These are phyloP conservation scores for Limonius californicus DNA, from an alignment of 1,140 invertebrate species.

Conservation along the genomic window DNA sequence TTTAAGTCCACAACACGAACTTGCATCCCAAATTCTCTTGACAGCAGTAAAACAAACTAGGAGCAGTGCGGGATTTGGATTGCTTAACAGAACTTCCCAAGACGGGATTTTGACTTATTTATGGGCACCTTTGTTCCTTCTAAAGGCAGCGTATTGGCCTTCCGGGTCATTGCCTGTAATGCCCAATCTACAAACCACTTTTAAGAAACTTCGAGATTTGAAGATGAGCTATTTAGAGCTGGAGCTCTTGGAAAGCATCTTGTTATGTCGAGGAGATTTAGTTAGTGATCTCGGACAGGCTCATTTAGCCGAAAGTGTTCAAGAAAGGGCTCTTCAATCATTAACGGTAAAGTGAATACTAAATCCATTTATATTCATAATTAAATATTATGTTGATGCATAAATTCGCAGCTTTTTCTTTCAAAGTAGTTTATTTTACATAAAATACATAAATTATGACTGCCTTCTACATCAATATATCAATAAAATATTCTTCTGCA, in stretches of 20 bases:
- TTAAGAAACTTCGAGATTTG: conserved; percentile 44
- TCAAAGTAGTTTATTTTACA: neutral
- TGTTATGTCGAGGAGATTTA: conserved; percentile 56
- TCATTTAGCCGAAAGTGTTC: conserved; percentile 27
- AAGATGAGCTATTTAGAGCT: conserved; percentile 56
- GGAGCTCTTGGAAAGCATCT: conserved; percentile 59
- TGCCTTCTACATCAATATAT: too few relatives aligned
- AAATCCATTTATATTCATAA: conserved; percentile 28
- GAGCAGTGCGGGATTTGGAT: conserved; percentile 49
- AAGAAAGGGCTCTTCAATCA: conserved; percentile 30
- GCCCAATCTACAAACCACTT: conserved; percentile 28
- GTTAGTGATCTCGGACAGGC: conserved; percentile 29
- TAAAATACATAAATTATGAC: too few relatives aligned
- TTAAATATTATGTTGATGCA: neutral
- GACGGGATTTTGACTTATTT: conserved; percentile 50
- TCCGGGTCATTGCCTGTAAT: conserved; percentile 42
- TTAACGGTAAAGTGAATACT: conserved; percentile 28
- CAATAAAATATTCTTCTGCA: too few relatives aligned
- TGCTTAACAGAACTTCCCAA: conserved; percentile 48
- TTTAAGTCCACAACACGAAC: conserved; percentile 32
- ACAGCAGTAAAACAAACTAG: conserved; percentile 50
- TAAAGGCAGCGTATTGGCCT: conserved; percentile 59
- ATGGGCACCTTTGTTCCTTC: conserved; percentile 55
- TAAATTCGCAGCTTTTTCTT: neutral
- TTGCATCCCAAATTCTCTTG: conserved; percentile 54